phyloP scores from a whole-genome alignment of 1,140 invertebrate genomes.

The Heliconius nattereri region DNA sequence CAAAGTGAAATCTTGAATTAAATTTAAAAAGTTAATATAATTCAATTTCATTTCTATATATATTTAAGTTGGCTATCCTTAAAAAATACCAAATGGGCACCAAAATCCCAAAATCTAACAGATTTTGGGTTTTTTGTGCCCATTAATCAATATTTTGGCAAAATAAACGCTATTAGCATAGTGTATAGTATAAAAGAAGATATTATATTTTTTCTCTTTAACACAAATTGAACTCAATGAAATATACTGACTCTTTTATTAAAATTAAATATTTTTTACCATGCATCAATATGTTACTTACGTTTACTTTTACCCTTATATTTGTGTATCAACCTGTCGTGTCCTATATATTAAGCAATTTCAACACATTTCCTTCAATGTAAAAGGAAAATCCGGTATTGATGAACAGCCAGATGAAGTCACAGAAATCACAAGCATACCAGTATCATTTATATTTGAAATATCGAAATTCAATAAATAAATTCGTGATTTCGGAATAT shows the following conservation, averaged over 20 bases:
- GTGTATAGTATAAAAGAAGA: no score
- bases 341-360: background rate
- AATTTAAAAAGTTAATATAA: slow-evolving; percentile 1
- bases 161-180: no score
- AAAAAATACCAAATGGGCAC: no score
- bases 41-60: background rate
- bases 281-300: no score
- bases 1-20: slow-evolving; percentile 17
- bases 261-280: background rate
- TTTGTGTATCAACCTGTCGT: background rate
- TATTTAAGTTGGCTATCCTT: no score
- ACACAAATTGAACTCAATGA: no score
- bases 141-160: no score
- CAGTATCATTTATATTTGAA: background rate
- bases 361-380: slow-evolving; percentile 1
- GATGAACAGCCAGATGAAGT: background rate
- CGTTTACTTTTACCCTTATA: background rate
- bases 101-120: no score
- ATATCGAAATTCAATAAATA: background rate
- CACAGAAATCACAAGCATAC: background rate
- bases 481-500: background rate
- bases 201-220: no score
- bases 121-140: no score
- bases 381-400: background rate
- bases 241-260: background rate